Base-by-base conservation (phyloP, 2,113 vertebrate species). In the Globicephala melas region DNA sequence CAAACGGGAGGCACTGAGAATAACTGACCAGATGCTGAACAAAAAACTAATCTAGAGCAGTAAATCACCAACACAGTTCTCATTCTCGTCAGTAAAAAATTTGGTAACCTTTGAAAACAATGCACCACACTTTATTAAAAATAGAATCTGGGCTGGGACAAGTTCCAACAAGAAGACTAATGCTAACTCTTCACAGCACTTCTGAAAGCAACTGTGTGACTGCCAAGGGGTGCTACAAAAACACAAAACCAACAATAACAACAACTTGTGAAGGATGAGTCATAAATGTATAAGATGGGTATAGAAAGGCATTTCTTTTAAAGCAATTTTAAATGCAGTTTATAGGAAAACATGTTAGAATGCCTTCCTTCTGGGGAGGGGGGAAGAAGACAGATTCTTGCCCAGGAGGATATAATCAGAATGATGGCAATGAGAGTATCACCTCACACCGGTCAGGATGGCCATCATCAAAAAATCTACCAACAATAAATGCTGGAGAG, bases 141-240 rank as follows among this genome's bases (percentile, higher is more conserved):
- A 97, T 97, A 97, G 95, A 96, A 94, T 95, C 92, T 76, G 77
- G 74, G 81, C 95, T 97, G 97, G 96, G 96, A 95, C 91, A 58
- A 94, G 91, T 91, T 96, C 98, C 97, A 97, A 84, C 93, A 93
- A 89, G 87, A 86, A 92, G 95, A 53, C 77, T 47, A 91, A 97
- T 95, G 91, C 71, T 85, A 92, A 91, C 85, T 97, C 95, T 94
- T 94, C 92, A 96, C 88, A 96, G 96, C 80, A 71, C 74, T 89
- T 89, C 80, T 67, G 92, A 94, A 97, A 91, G 92, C 60, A 70
- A 83, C 44, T 76, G 93, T 77, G 41, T 77, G 95, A 53, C 89
- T 76, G 70, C 97, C 4, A 1, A 77, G 88, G 65, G 53, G 76
- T 25, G 63, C 58, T 67, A 73, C 70, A 21, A 44, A 96, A 89